Percentiles rank a stretch among this genome's conserved stretches.
Conservation (phyloP, 2,113 vertebrate species). For the Smithornis capensis region DNA sequence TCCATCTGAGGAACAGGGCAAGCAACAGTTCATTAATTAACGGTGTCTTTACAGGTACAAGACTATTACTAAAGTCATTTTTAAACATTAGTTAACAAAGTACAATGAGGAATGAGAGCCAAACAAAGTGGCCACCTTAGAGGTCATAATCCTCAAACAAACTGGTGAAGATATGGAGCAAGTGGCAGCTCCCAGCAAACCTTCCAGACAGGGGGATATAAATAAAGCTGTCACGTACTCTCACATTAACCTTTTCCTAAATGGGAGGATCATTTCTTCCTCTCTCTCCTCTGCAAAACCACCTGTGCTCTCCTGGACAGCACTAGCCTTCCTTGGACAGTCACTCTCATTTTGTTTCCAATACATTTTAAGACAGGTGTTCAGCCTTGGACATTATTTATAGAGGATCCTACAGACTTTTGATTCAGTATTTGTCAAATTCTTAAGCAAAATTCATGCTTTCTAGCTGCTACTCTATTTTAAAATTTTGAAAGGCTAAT, state of each 20-base stretch:
- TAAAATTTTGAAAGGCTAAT: background rate
- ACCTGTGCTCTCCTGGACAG: background rate
- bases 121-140: background rate
- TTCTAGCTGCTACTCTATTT: background rate
- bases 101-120: background rate
- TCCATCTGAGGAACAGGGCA: background rate
- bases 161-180: accelerated
- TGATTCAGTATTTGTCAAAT: background rate
- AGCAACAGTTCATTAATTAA: background rate
- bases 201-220: background rate
- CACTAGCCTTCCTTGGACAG: background rate
- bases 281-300: background rate
- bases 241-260: background rate
- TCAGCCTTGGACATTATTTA: background rate
- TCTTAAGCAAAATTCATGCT: background rate
- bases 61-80: background rate
- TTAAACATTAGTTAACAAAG: background rate
- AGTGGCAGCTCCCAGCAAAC: background rate
- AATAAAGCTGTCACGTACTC: accelerated
- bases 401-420: background rate
- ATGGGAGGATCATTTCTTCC: background rate
- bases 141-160: background rate
- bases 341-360: background rate
- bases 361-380: accelerated
- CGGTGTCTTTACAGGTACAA: background rate